Percentiles rank a stretch among this genome's conserved stretches.
These are phyloP conservation scores for Myotis findleyi DNA, from an alignment of 2,797 vertebrate species.

Conservation along the genomic window DNA sequence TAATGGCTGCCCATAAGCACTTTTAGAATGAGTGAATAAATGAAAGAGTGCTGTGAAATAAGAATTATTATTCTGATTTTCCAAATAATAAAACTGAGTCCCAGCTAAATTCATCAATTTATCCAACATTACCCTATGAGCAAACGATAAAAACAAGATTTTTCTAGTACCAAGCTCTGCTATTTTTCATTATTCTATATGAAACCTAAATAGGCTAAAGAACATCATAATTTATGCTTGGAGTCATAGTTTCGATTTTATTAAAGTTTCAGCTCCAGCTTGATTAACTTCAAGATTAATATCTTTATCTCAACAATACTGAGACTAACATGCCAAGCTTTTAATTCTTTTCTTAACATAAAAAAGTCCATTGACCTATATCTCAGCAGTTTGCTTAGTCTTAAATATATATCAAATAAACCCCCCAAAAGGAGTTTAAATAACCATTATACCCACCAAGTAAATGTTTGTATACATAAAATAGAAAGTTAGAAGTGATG, in stretches of 20 bases:
- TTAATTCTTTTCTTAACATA: conserved; percentile 55
- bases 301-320: conserved; percentile 49
- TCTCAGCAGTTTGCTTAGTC: conserved; percentile 24
- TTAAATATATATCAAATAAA: conserved; percentile 61
- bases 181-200: background rate
- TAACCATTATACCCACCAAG: conserved; percentile 63
- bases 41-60: background rate
- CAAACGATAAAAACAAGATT: background rate
- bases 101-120: conserved; percentile 2
- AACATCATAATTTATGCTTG: background rate
- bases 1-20: background rate
- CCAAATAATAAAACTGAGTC: conserved; percentile 32
- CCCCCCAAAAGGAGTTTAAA: conserved; percentile 64
- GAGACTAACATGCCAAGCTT: background rate
- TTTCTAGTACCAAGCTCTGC: background rate
- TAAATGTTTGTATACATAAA: conserved; percentile 70
- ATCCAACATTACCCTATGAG: background rate
- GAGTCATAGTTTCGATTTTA: conserved; percentile 44
- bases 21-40: background rate
- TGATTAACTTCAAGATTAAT: conserved; percentile 57
- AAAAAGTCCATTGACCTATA: conserved; percentile 67
- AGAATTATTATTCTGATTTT: background rate
- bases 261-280: background rate
- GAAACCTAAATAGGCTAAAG: conserved; percentile 13
- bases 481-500: conserved; percentile 63